phyloP scores from a whole-genome alignment of 2,113 vertebrate genomes.

The Xenopus laevis region DNA sequence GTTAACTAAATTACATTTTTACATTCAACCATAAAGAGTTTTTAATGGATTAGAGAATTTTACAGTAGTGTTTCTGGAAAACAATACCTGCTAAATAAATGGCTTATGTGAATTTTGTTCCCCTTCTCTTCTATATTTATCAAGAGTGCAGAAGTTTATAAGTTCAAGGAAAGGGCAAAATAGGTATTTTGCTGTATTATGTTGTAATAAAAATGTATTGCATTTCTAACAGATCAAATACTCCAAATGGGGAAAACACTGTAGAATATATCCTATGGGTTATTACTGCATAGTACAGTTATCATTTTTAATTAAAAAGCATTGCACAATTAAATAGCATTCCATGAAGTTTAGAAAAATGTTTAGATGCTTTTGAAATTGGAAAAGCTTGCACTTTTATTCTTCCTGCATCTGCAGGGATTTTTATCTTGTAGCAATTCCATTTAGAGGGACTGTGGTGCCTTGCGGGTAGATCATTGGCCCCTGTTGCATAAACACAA shows the following conservation, averaged over 20 bases:
- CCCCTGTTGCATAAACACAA: no score
- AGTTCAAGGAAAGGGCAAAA: constrained; percentile 36
- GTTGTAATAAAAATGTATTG: constrained; percentile 26
- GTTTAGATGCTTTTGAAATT: no score
- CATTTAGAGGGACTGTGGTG: no score
- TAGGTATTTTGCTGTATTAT: constrained; percentile 28
- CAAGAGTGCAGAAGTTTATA: constrained; percentile 33
- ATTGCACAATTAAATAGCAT: neutral
- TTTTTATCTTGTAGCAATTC: no score
- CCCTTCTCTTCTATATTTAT: constrained; percentile 20
- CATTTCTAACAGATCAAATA: constrained; percentile 11
- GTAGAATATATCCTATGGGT: neutral
- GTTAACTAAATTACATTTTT: constrained; percentile 26
- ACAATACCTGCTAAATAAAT: constrained; percentile 37
- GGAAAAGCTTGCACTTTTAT: no score
- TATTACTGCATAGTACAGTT: neutral
- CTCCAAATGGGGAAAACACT: constrained; percentile 1
- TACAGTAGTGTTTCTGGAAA: constrained; percentile 8
- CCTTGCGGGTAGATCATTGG: no score
- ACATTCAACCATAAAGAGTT: constrained; percentile 18
- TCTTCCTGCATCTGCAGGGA: no score
- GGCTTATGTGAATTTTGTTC: constrained; percentile 38
- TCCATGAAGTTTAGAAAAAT: neutral
- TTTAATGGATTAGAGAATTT: constrained; percentile 22
- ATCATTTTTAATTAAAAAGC: constrained; percentile 21